A percentile compares a stretch with the other conserved stretches of the same genome.
These are phyloP conservation scores for Alectoris magna DNA, from an alignment of 2,797 vertebrate species.

Conservation along the genomic window DNA sequence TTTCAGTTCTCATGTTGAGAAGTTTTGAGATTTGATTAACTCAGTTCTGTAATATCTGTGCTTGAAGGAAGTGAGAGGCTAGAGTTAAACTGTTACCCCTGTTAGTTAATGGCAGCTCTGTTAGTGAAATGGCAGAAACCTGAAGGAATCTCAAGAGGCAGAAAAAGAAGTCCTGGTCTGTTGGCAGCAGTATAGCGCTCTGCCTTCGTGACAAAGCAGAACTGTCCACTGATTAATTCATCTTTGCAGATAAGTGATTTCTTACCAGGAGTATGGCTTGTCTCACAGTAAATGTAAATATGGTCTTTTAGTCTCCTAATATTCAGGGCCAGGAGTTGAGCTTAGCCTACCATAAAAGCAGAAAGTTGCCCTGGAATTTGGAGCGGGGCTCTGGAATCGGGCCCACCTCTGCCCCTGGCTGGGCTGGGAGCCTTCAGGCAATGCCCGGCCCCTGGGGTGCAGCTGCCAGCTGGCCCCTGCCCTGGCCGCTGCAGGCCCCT, in stretches of 20 bases:
- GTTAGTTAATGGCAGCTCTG: background rate
- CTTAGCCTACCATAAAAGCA: background rate
- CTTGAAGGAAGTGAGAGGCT: background rate
- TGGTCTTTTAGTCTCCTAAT: background rate
- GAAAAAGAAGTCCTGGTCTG: background rate
- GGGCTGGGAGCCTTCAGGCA: accelerated
- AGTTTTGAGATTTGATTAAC: slow-evolving; percentile 3
- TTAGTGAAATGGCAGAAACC: background rate
- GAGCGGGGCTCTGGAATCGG: background rate
- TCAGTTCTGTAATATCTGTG: background rate
- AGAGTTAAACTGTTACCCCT: background rate
- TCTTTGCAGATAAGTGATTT: background rate
- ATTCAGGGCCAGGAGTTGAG: background rate
- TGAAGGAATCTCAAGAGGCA: background rate
- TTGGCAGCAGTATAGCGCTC: background rate
- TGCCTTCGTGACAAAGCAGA: background rate
- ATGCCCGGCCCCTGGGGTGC: accelerated
- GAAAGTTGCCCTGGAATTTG: background rate
- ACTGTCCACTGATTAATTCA: background rate
- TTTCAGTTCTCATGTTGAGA: background rate
- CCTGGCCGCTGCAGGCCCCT: accelerated
- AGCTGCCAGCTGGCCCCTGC: background rate
- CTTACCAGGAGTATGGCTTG: background rate
- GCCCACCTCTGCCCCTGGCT: background rate
- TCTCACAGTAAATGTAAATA: background rate